Evolutionary conservation across 2,888 invertebrate genomes (phyloP).

Genomic region (Euspilapteryx auroguttella): DNA sequence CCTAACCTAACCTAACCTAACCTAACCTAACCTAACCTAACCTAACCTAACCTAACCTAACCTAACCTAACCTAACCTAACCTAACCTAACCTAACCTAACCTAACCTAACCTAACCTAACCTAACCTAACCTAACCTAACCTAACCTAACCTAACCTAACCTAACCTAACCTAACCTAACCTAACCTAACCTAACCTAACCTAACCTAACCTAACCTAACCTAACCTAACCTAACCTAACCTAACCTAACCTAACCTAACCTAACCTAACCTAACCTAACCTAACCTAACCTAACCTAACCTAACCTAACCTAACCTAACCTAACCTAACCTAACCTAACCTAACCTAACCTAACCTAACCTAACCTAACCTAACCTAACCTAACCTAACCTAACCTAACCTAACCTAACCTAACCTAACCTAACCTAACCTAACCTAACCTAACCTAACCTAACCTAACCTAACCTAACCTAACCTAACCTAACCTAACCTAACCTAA

Average conservation of each 20-base stretch:
- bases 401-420: slow-evolving; percentile 4
- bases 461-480: slow-evolving; percentile 4
- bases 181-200: slow-evolving; percentile 4
- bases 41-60: slow-evolving; percentile 4
- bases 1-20: slow-evolving; percentile 4
- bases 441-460: slow-evolving; percentile 4
- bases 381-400: slow-evolving; percentile 4
- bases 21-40: slow-evolving; percentile 4
- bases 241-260: slow-evolving; percentile 4
- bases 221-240: slow-evolving; percentile 4
- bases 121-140: slow-evolving; percentile 4
- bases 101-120: slow-evolving; percentile 4
- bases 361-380: slow-evolving; percentile 4
- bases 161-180: slow-evolving; percentile 4
- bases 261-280: slow-evolving; percentile 4
- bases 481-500: slow-evolving; percentile 4
- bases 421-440: slow-evolving; percentile 4
- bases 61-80: slow-evolving; percentile 4
- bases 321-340: slow-evolving; percentile 4
- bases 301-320: slow-evolving; percentile 4
- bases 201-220: slow-evolving; percentile 4
- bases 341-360: slow-evolving; percentile 4
- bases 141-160: slow-evolving; percentile 4
- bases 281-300: slow-evolving; percentile 3
- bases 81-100: slow-evolving; percentile 4